Evolutionary conservation across 1,140 invertebrate species (phyloP), one percentile per base, ranked within the genome.

Genomic region (Lutraria rhynchaena): DNA sequence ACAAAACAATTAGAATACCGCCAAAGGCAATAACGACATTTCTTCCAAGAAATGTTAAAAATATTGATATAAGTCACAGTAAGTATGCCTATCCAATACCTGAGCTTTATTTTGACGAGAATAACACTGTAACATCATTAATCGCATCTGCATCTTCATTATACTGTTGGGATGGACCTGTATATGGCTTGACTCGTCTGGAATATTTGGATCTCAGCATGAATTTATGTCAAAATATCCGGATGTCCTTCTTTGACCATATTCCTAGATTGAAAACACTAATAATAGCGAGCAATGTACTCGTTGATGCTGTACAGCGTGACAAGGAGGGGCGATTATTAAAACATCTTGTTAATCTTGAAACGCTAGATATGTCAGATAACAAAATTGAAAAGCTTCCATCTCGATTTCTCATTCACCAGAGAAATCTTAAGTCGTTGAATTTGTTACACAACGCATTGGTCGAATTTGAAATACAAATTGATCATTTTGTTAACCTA

Each of bases 111-210:
- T 19, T 73, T 22, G 29, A 19, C n/a, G 17, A 19, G 15, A 61
- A 63, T 31, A 75, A 75, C 27, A 29, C 15, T 0, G 5, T 75
- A 9, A 44, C 22, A 61, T 27, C 33, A 22, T 24, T 75, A 46
- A 27, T 4, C 27, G 73, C 73, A 29, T 33, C 55, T 15, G 19
- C 33, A 7, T 75, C 73, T 41, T 27, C 61, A 35, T n/a, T 75
- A 35, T 75, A 61, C 22, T 61, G 58, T 41, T 75, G 73, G 73
- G 58, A 41, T 19, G 73, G 73, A 19, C 73, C 73, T 5, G 33
- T 61, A 7, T 0, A 61, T 24, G 73, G 73, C 11, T 41, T 75
- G 7, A 31, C 60, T 9, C 35, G 27, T 17, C 15, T 75, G 2
- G 11, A 41, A 3, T n/a, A 46, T 19, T 1, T 75, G 24, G 73